A percentile compares a stretch with the other conserved stretches of the same genome.
Conservation (phyloP, 2,113 vertebrate species). For the Emydocephalus ijimae region DNA sequence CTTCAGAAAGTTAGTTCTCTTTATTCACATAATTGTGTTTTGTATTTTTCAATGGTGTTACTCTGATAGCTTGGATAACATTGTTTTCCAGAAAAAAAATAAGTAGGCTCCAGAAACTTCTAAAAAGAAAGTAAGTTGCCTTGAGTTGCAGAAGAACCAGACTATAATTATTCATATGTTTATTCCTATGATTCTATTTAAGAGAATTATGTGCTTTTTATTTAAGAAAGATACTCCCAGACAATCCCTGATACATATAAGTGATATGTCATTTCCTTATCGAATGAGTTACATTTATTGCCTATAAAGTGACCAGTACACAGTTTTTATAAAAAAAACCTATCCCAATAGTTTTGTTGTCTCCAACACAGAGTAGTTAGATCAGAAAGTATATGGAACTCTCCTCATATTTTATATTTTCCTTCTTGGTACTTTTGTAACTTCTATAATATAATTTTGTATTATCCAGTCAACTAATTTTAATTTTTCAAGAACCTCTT, state of each 20-base stretch:
- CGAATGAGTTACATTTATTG: background rate
- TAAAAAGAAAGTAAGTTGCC: background rate
- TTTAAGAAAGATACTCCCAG: background rate
- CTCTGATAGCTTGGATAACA: background rate
- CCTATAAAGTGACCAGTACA: background rate
- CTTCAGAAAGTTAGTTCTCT: background rate
- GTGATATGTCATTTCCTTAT: background rate
- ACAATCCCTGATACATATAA: background rate
- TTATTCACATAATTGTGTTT: background rate
- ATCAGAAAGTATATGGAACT: background rate
- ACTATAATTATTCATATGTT: background rate
- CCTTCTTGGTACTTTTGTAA: background rate
- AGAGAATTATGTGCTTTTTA: background rate
- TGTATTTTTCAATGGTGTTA: background rate
- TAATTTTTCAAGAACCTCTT: background rate
- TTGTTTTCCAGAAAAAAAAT: background rate
- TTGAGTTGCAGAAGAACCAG: background rate
- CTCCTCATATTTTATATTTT: background rate
- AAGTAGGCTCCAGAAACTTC: background rate
- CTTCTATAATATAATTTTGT: background rate
- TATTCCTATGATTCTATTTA: background rate
- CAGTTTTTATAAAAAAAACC: background rate
- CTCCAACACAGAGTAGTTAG: background rate
- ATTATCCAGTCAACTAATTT: background rate
- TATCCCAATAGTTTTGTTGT: background rate